Evolutionary conservation across 2,888 invertebrate genomes (phyloP), one percentile per base, ranked within the genome.

Genomic region (Sceliomorpha sp.): DNA sequence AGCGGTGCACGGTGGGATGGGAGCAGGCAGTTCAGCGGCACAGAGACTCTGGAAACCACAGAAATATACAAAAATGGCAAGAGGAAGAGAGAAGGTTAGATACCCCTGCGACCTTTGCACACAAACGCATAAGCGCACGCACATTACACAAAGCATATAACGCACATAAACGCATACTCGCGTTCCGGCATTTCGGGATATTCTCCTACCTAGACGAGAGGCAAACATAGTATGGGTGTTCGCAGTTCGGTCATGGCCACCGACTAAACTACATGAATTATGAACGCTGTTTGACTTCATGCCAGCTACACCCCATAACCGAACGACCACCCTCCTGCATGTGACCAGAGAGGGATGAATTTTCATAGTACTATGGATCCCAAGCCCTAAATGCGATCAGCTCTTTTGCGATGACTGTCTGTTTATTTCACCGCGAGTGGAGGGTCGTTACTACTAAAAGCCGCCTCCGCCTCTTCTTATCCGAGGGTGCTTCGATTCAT

Each of bases 271-370:
- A 77, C 79, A 81, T 85, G 79, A 85, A 86, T 86, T 84, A 86
- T 84, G 77, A 82, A 84, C 79, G 82, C 79, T 75, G 81, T 85
- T 86, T 86, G 85, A 86, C 83, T 85, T 77, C 70, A 73, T 83
- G 85, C 85, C 86, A 84, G 79, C 77, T 78, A 78, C 76, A 77
- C 77, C 79, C 70, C 78, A 60, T 76, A 73, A 70, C 74, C 74
- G 70, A 64, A 70, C 73, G 63, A 70, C n/a, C n/a, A n/a, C n/a
- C n/a, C n/a, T n/a, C n/a, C n/a, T n/a, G n/a, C n/a, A n/a, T 69
- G 68, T 72, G 74, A 71, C 74, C 76, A 63, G 59, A 45, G 76
- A 70, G n/a, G 78, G 75, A 80, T 80, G 79, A 82, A 82, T 83
- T 82, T 79, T 80, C 78, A 74, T 77, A 74, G 70, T 63, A 56